Evolutionary conservation across 1,140 invertebrate species (phyloP).

Genomic region (Drosophila lini): DNA sequence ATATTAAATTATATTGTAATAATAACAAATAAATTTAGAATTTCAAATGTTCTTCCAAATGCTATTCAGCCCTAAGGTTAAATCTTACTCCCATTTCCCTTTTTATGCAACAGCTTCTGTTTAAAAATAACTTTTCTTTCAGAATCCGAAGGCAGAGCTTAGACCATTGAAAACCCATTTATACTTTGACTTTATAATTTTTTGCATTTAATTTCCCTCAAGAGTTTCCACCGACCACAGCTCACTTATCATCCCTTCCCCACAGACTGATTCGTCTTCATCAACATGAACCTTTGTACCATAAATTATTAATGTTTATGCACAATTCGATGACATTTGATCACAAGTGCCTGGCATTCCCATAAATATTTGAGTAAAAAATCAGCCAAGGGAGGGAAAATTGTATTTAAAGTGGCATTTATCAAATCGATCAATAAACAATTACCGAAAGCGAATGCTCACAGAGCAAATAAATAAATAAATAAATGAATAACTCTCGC

Average conservation of each 20-base stretch:
- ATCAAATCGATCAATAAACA: conserved; percentile 73
- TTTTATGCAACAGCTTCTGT: background rate
- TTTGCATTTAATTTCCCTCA: conserved; percentile 41
- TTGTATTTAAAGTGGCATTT: conserved; percentile 59
- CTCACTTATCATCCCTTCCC: conserved; percentile 24
- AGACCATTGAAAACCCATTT: conserved; percentile 25
- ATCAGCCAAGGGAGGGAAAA: conserved; percentile 14
- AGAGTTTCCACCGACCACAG: conserved; percentile 30
- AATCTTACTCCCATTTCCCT: too few species aligned
- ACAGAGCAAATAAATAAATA: conserved; percentile 54
- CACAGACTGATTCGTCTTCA: conserved; percentile 30
- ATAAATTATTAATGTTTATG: conserved; percentile 55
- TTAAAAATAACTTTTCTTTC: conserved; percentile 7
- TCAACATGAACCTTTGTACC: conserved; percentile 41
- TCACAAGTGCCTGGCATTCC: conserved; percentile 32
- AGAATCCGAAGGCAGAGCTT: too few species aligned
- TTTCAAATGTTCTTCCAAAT: background rate
- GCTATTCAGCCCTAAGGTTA: conserved; percentile 1
- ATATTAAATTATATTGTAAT: background rate
- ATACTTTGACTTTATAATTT: conserved; percentile 16
- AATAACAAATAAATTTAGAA: background rate
- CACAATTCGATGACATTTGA: conserved; percentile 53
- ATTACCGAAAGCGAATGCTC: conserved; percentile 51
- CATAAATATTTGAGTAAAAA: conserved; percentile 61
- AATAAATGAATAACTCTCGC: conserved; percentile 24